These are phyloP conservation scores for Orthonyx spaldingii DNA, from an alignment of 2,113 vertebrate genomes.

Conservation along the genomic window DNA sequence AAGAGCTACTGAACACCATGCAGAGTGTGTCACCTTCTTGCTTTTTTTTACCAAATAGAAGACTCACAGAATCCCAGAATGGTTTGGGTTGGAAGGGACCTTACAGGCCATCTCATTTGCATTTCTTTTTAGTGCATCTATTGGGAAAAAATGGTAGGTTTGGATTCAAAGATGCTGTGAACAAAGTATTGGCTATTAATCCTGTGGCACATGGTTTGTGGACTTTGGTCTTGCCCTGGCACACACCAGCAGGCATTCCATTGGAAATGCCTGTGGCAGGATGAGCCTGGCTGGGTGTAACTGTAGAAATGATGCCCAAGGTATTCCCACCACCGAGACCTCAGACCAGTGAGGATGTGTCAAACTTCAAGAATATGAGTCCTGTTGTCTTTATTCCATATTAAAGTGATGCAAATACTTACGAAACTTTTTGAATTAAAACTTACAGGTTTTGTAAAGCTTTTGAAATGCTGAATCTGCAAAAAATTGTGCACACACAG, in stretches of 20 bases:
- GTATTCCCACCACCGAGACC: neutral
- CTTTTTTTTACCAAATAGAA: neutral
- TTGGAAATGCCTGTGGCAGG: neutral
- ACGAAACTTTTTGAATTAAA: neutral
- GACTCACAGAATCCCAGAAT: neutral
- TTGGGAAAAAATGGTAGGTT: neutral
- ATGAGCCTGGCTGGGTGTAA: neutral
- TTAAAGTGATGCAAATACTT: neutral
- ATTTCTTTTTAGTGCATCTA: neutral
- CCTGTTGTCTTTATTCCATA: neutral
- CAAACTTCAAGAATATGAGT: neutral
- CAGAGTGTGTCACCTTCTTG: neutral
- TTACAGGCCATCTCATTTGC: neutral
- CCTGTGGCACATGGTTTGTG: neutral
- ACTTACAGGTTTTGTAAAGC: neutral
- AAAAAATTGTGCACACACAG: neutral
- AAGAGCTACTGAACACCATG: neutral
- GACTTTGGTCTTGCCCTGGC: neutral
- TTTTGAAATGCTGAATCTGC: neutral
- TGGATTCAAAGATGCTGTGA: neutral
- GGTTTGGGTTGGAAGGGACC: neutral
- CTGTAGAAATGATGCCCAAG: neutral
- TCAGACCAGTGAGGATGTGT: neutral
- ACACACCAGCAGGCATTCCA: fast-evolving
- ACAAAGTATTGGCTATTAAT: neutral